Evolutionary conservation across 2,113 vertebrate genomes (phyloP).

Genomic region (Pantherophis guttatus): DNA sequence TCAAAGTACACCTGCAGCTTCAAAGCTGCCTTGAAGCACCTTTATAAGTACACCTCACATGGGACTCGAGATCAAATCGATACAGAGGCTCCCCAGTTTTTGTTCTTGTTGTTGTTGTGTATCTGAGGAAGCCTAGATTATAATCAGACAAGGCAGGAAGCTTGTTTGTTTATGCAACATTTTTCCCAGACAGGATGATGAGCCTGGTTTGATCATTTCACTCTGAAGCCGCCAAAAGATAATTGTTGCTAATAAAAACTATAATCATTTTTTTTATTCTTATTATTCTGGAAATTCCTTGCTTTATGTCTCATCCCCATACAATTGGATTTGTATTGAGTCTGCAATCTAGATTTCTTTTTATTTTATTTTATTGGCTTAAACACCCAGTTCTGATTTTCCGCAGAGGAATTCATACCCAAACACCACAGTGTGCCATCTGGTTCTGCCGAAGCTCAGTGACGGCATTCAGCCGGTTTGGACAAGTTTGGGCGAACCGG

Average conservation of each 20-base stretch:
- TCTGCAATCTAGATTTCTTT: background rate
- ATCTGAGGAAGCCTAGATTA: background rate
- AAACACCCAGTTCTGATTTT: background rate
- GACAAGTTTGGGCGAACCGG: no score
- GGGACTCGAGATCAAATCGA: background rate
- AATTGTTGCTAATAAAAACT: background rate
- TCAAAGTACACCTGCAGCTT: background rate
- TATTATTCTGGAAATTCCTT: background rate
- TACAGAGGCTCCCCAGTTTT: background rate
- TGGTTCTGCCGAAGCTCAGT: background rate
- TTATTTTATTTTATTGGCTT: background rate
- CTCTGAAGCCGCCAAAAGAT: background rate
- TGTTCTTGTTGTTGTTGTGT: background rate
- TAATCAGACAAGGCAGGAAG: background rate
- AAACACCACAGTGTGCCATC: background rate
- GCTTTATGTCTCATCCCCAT: background rate
- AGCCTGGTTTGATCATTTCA: background rate
- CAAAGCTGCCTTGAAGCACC: background rate
- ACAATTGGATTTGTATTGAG: background rate
- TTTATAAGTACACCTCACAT: background rate
- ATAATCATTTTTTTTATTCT: no score
- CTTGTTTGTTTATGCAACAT: background rate
- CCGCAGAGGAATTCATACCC: background rate
- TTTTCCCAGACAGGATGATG: background rate
- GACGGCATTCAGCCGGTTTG: no score